Evolutionary conservation across 2,888 invertebrate genomes (phyloP), one percentile per base, ranked within the genome.

Genomic region (Meandrusa payeni): DNA sequence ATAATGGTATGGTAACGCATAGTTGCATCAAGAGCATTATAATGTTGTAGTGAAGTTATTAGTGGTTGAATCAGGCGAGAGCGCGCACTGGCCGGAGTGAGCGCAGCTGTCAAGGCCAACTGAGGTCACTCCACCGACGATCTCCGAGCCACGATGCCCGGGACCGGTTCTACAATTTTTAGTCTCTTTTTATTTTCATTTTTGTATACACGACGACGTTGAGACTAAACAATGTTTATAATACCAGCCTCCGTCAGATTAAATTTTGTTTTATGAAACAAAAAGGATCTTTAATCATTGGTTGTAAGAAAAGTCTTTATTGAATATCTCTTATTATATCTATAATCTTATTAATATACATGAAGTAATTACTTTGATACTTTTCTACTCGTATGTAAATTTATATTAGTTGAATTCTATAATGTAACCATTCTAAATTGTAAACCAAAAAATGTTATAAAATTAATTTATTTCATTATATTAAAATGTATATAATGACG

Each of bases 181-280:
- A 81, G 79, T 79, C 72, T 77, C 77, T 83, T 86, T 83, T 86
- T 86, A 83, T 86, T 87, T 85, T 86, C 85, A 82, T 87, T 87
- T 85, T 86, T 83, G 85, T 86, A 81, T 83, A 83, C 80, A 81
- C 78, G 77, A 75, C 70, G 73, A 76, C 74, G 76, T 80, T 75
- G 76, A 78, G 83, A 81, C 85, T 86, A 86, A 86, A 85, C 85
- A 86, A 78, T 86, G 86, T 86, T 83, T 85, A 79, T 83, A 61
- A 60, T 57, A 75, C 76, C 75, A 79, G 75, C 75, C 82, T 75
- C 68, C 71, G 71, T 75, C 72, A 74, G 78, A 82, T 83, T 82
- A 86, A 78, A 76, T 80, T 82, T 81, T 77, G 75, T 77, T 78
- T 73, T 71, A 69, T 65, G 68, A 46, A 51, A 37, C 37, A 37